Percentiles rank a stretch among this genome's conserved stretches.
phyloP scores from a whole-genome alignment of 2,113 vertebrate species.

The Stegostoma tigrinum region DNA sequence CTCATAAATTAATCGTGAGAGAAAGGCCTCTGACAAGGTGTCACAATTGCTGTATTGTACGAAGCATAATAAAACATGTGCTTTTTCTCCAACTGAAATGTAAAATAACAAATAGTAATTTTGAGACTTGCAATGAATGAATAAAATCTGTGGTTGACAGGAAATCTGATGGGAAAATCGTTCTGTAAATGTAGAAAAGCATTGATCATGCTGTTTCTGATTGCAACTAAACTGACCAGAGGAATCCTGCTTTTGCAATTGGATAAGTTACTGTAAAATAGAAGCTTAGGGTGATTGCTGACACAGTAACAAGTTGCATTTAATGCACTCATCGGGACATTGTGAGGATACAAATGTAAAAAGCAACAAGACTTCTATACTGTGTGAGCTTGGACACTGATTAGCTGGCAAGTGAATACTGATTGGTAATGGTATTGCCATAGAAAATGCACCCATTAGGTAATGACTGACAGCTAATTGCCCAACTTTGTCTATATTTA shows the following conservation, averaged over 20 bases:
- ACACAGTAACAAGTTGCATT: too few relatives aligned
- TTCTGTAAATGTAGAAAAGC: neutral
- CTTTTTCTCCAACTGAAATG: neutral
- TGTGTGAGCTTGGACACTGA: too few relatives aligned
- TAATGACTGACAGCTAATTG: too few relatives aligned
- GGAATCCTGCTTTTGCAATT: neutral
- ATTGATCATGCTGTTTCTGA: neutral
- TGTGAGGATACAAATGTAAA: too few relatives aligned
- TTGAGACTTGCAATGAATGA: neutral
- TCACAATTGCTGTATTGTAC: neutral
- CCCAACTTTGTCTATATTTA: too few relatives aligned
- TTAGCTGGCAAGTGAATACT: too few relatives aligned
- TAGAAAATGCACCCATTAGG: too few relatives aligned
- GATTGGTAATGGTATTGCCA: too few relatives aligned
- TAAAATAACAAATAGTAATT: conserved; percentile 1
- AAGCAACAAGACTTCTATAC: too few relatives aligned
- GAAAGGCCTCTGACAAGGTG: neutral
- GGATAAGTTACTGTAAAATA: neutral
- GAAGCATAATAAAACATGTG: neutral
- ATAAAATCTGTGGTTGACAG: neutral
- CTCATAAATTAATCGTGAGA: neutral
- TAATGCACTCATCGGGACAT: too few relatives aligned
- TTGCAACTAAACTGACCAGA: neutral
- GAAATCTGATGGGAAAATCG: neutral
- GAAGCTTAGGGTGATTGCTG: neutral